Conservation (phyloP, 2,113 vertebrate genomes). For the Halichoerus grypus region DNA sequence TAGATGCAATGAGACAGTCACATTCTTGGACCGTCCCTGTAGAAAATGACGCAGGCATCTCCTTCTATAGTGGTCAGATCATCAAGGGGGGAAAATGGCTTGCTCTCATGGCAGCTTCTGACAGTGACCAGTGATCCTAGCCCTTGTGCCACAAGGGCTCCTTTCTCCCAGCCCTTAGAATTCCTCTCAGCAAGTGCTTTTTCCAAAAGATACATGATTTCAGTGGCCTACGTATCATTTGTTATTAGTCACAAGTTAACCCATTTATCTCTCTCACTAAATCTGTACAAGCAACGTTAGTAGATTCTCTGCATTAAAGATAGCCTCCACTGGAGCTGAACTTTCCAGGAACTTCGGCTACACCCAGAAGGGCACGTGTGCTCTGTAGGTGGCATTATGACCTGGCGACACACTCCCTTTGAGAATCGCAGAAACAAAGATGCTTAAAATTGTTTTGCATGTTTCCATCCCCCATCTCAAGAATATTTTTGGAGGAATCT, state of each 20-base stretch:
- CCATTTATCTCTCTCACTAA: not conserved
- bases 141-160: slow-evolving; percentile 85
- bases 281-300: not conserved
- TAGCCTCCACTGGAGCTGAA: not conserved
- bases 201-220: not conserved
- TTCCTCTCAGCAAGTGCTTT: slow-evolving; percentile 86
- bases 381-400: not conserved
- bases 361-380: not conserved
- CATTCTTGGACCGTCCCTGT: slow-evolving; percentile 64
- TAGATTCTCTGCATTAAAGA: not conserved
- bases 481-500: not conserved
- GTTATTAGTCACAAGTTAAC: not conserved
- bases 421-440: not conserved
- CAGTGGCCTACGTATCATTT: not conserved
- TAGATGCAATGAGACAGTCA: slow-evolving; percentile 72
- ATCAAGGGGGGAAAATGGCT: slow-evolving; percentile 69
- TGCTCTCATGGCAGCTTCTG: slow-evolving; percentile 84
- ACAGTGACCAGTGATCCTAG: slow-evolving; percentile 84
- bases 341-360: not conserved
- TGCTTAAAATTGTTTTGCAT: not conserved
- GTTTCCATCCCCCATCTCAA: not conserved
- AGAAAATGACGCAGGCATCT: slow-evolving; percentile 78
- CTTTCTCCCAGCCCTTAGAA: slow-evolving; percentile 82
- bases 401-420: not conserved
- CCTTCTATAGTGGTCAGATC: slow-evolving; percentile 80